phyloP scores from a whole-genome alignment of 2,797 vertebrate species.

The Gambusia yucatana region DNA sequence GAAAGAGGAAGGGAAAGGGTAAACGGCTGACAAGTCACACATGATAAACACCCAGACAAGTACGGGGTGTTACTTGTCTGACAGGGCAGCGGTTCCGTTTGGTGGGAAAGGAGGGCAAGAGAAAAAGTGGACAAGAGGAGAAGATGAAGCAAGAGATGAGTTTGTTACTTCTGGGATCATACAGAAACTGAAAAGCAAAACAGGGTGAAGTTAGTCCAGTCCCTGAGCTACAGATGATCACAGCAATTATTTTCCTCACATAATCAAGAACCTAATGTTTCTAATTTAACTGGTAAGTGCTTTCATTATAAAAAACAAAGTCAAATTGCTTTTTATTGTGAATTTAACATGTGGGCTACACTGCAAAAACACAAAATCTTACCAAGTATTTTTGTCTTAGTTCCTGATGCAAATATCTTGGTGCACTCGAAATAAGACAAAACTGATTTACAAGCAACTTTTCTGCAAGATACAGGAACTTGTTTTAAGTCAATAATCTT shows the following conservation, averaged over 20 bases:
- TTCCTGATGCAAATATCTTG: background rate
- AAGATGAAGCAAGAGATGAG: conserved; percentile 31
- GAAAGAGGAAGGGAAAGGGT: conserved; percentile 31
- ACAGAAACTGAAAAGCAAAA: conserved; percentile 12
- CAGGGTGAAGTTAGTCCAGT: conserved; percentile 11
- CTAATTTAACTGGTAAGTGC: background rate
- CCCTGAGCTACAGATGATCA: background rate
- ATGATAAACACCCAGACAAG: conserved; percentile 25
- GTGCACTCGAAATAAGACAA: background rate
- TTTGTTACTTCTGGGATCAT: conserved; percentile 25
- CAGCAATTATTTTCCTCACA: background rate
- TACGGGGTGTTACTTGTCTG: background rate
- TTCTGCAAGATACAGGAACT: too few species aligned
- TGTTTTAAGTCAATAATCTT: too few species aligned
- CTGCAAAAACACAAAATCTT: too few species aligned
- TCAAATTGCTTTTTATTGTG: background rate
- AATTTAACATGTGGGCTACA: background rate
- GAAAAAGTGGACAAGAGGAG: conserved; percentile 46
- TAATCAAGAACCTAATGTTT: background rate
- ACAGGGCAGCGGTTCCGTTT: conserved; percentile 31
- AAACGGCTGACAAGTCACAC: conserved; percentile 36
- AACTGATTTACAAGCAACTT: too few species aligned
- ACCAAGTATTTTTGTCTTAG: too few species aligned
- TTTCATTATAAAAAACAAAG: background rate
- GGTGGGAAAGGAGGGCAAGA: conserved; percentile 35